These are phyloP conservation scores for Zootoca vivipara DNA, from an alignment of 2,113 vertebrate species.

Conservation along the genomic window DNA sequence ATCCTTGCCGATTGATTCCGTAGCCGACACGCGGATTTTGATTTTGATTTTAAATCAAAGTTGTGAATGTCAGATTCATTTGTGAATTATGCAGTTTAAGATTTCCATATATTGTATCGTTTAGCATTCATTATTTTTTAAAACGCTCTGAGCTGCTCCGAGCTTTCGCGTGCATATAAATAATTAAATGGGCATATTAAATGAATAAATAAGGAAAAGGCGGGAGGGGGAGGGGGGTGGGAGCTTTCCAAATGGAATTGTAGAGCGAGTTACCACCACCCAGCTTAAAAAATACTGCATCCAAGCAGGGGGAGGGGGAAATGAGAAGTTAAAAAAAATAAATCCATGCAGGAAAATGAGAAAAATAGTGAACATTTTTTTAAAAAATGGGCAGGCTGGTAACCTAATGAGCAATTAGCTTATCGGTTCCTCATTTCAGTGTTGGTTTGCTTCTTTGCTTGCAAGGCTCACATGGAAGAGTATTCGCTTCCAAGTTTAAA, in stretches of 20 bases:
- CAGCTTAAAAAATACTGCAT: not conserved
- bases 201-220: not conserved
- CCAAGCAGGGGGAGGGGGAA: not conserved
- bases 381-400: not conserved
- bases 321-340: not conserved
- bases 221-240: not conserved
- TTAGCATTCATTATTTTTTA: not conserved
- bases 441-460: not conserved
- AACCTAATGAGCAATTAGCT: not conserved
- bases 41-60: not conserved
- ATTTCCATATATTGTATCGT: not conserved
- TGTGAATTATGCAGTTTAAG: not conserved
- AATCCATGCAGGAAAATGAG: not conserved
- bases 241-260: not conserved
- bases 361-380: too few species aligned
- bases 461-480: not conserved
- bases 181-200: not conserved
- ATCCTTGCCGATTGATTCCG: not conserved
- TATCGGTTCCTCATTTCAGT: not conserved
- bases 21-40: not conserved
- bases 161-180: not conserved
- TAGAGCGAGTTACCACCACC: not conserved
- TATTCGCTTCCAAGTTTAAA: not conserved
- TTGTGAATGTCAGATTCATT: not conserved
- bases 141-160: not conserved